Base-by-base conservation (phyloP, 53 echinoderm and acorn worm species). In the Stichopus horrens region DNA sequence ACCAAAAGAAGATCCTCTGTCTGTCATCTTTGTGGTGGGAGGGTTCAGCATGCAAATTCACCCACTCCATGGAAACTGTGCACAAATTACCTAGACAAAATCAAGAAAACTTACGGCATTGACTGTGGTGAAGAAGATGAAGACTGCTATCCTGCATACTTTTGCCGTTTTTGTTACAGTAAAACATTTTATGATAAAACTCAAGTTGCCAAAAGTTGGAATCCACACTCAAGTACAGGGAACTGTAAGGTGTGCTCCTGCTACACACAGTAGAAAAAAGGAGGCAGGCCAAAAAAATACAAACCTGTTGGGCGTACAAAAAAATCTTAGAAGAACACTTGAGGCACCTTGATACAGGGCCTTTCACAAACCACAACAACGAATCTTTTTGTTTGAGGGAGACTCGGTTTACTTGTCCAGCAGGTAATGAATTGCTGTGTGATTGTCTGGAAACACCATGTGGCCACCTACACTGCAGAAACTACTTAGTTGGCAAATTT, bases 111-210 rank as follows among this genome's bases (percentile, higher is more conserved):
- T 21, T 76, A 76, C 5, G 76, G 76, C 23, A 37, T 76, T 76
- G 76, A 76, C 76, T 76, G 76, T 76, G 76, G 23, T 5, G 23
- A 76, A 7, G 76, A 76, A 37, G 76, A 76, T 21, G 23, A 76
- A 76, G 76, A 76, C 76, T 76, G 76, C 22, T 9, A 76, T 9
- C 76, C 76, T 7, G 76, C 76, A 76, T 9, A 76, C 76, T 76
- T 76, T 76, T 76, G 76, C 76, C 76, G 23, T 37, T 5, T 7
- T 37, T 76, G 76, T 76, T 76, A 76, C 52, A 76, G 76, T 21
- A 76, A 76, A 76, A 76, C 76, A 76, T 51, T 76, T 76, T 22
- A 76, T 5, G 52, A 21, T 76, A 19, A 76, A 6, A 0, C 76
- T 76, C 76, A 6, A 37, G 76, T 76, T 76, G 76, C 76, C 20